Conservation (phyloP, 2,797 vertebrate species). For the Harpagifer antarcticus region DNA sequence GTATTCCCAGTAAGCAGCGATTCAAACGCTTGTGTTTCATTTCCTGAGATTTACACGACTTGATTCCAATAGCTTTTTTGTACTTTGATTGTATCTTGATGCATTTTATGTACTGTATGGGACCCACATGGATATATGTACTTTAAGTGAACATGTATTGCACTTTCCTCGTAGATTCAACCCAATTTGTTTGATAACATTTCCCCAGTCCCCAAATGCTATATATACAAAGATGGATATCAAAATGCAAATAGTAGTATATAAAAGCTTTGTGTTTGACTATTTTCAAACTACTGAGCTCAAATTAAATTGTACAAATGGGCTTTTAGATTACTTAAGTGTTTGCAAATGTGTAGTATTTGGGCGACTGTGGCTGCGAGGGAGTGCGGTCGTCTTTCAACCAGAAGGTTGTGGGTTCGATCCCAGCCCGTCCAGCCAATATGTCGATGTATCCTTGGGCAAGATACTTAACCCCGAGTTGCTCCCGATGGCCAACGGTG, state of each 20-base stretch:
- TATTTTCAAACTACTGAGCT: neutral
- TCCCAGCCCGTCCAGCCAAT: no score
- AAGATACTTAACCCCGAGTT: no score
- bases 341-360: conserved; percentile 32
- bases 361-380: no score
- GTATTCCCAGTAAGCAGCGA: conserved; percentile 35
- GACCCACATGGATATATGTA: conserved; percentile 1
- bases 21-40: conserved; percentile 26
- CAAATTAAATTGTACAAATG: neutral
- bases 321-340: conserved; percentile 1
- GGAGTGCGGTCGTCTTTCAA: no score
- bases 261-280: neutral
- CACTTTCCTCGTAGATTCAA: conserved; percentile 28
- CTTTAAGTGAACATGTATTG: conserved; percentile 22
- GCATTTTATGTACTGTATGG: neutral
- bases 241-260: neutral
- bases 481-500: no score
- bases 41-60: neutral
- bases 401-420: no score
- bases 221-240: conserved; percentile 20
- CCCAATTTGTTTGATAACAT: conserved; percentile 22
- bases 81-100: neutral
- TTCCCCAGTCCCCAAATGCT: conserved; percentile 24
- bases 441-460: no score
- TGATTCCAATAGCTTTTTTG: neutral